These are phyloP conservation scores for Charaxes varanes DNA, from an alignment of 1,140 invertebrate species.

Conservation along the genomic window DNA sequence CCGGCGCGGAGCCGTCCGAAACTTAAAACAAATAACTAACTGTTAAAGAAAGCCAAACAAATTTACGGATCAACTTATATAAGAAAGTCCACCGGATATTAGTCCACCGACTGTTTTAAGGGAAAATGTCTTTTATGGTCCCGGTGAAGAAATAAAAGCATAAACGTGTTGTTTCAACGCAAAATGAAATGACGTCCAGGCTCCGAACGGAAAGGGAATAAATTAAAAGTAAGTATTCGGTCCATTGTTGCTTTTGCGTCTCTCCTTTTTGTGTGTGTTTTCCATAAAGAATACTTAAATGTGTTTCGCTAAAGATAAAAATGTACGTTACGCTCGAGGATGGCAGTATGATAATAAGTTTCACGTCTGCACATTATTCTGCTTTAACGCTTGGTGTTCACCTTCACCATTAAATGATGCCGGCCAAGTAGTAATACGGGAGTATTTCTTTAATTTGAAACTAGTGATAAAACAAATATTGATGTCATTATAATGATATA, in stretches of 20 bases:
- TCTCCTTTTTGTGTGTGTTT: conserved; percentile 32
- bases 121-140: conserved; percentile 33
- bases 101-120: conserved; percentile 30
- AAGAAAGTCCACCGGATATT: conserved; percentile 25
- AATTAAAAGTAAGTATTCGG: conserved; percentile 55
- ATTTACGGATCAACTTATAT: conserved; percentile 48
- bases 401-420: conserved; percentile 1
- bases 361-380: conserved; percentile 23
- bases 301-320: conserved; percentile 33
- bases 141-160: conserved; percentile 48
- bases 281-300: conserved; percentile 40
- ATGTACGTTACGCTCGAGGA: conserved; percentile 24
- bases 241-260: conserved; percentile 40
- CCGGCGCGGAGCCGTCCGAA: conserved; percentile 36
- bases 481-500: too few species aligned
- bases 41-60: conserved; percentile 59
- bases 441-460: too few species aligned
- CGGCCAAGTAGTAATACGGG: conserved; percentile 1
- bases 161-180: conserved; percentile 51
- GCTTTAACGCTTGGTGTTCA: conserved; percentile 21
- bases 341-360: conserved; percentile 30
- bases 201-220: conserved; percentile 43
- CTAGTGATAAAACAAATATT: too few species aligned
- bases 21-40: conserved; percentile 60
- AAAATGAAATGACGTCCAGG: conserved; percentile 53